Base-by-base conservation (phyloP, 2,888 invertebrate species). In the Eugnorisma glareosa region DNA sequence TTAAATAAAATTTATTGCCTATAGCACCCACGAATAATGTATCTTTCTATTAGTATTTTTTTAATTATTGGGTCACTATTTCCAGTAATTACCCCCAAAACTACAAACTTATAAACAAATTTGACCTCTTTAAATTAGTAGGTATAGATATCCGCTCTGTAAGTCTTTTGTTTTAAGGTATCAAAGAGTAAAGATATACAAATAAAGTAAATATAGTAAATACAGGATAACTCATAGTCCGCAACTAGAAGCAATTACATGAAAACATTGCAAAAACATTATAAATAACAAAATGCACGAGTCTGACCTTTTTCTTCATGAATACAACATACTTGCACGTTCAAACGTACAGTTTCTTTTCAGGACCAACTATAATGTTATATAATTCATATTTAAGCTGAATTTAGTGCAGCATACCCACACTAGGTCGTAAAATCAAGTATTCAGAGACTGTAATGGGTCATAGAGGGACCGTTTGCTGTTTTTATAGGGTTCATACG, bases 391-490 rank as follows among this genome's bases (percentile, higher is more conserved):
- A 75, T 80, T 80, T 70, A 75, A 84, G 67, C 69, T 72, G 48
- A 86, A 88, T 90, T 87, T 91, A 88, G 83, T 86, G 84, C 84
- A 84, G 54, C 67, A 68, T 72, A 67, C 77, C 61, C 86, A 61
- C 84, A 74, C 63, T 81, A 78, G 84, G 61, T 86, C 88, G 75
- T 91, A 87, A 89, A 89, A 88, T 91, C 83, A 88, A 90, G 82
- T 87, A 91, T 91, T 88, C 81, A 88, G 74, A 59, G 77, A 77
- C 67, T 76, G 63, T 89, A 73, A 87, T 67, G 69, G 82, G 67
- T 72, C 85, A 72, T 73, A 71, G 75, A 63, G 79, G 75, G 67
- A 75, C 40, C 35, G 35, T 82, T 85, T 73, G 68, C 48, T 28
- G 67, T 73, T 76, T 87, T 85, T 82, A 75, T 76, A 66, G 48